A percentile compares a stretch with the other conserved stretches of the same genome.
Conservation (phyloP, 1,140 invertebrate genomes). For the Heliconius himera region DNA sequence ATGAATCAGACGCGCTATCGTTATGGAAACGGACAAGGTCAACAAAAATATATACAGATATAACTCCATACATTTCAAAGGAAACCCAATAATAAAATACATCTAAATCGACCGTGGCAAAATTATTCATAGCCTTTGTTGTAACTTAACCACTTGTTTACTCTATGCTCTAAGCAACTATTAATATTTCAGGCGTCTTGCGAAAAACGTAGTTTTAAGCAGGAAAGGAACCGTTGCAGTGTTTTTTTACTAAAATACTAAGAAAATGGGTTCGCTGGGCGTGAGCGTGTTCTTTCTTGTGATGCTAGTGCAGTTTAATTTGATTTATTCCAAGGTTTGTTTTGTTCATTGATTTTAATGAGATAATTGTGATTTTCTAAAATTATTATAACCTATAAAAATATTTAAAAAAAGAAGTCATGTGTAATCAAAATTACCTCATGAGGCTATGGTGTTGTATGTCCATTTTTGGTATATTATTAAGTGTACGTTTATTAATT, state of each 20-base stretch:
- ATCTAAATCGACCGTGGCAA: conserved; percentile 10
- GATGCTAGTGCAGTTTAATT: conserved; percentile 54
- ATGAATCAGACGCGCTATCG: background rate
- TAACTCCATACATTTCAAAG: background rate
- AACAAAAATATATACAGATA: background rate
- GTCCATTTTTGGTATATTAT: too few relatives aligned
- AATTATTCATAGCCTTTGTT: conserved; percentile 14
- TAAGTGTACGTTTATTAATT: too few relatives aligned
- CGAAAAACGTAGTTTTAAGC: conserved; percentile 67
- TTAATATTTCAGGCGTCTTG: conserved; percentile 62
- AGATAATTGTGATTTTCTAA: too few relatives aligned
- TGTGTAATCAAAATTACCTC: too few relatives aligned
- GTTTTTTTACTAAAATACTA: conserved; percentile 62
- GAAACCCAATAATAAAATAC: background rate
- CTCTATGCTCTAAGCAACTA: conserved; percentile 40
- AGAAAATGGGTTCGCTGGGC: conserved; percentile 60
- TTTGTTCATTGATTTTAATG: background rate
- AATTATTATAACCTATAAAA: too few relatives aligned
- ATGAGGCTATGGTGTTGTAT: too few relatives aligned
- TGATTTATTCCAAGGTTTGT: conserved; percentile 39
- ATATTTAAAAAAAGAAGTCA: too few relatives aligned
- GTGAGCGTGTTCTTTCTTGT: conserved; percentile 57
- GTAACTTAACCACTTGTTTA: conserved; percentile 22
- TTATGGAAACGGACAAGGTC: background rate
- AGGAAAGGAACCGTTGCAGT: conserved; percentile 51